Conservation (phyloP, 2,888 invertebrate genomes). For the Clusia tigrina region DNA sequence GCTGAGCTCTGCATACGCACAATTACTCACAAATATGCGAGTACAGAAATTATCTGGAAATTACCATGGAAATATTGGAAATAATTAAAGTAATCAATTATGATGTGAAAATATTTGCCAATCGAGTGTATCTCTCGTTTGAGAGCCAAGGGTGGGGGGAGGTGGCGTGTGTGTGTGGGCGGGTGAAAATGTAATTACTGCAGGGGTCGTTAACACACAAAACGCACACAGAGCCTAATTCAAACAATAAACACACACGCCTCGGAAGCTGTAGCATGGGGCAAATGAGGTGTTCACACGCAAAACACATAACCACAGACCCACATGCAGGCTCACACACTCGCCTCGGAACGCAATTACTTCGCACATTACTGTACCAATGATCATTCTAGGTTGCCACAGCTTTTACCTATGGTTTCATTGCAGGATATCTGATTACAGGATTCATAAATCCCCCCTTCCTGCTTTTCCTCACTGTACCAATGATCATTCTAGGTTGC, state of each 20-base stretch:
- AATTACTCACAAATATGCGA: background rate
- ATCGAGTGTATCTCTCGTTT: background rate
- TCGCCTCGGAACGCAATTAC: too few relatives aligned
- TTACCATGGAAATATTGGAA: background rate
- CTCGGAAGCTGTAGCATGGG: background rate
- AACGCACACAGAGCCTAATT: background rate
- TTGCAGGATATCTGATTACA: too few relatives aligned
- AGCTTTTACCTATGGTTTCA: too few relatives aligned
- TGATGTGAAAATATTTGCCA: background rate
- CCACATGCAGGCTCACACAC: too few relatives aligned
- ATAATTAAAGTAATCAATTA: conserved; percentile 3
- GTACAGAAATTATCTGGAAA: background rate
- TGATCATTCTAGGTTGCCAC: too few relatives aligned
- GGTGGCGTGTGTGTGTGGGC: background rate
- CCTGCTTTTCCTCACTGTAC: too few relatives aligned
- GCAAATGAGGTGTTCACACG: conserved; percentile 1
- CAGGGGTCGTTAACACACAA: background rate
- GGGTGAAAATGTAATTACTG: background rate
- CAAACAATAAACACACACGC: background rate
- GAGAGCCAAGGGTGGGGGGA: too few relatives aligned
- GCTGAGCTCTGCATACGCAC: too few relatives aligned
- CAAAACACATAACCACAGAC: too few relatives aligned
- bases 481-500: too few relatives aligned
- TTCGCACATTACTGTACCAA: too few relatives aligned
- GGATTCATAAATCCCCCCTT: too few relatives aligned